Base-by-base conservation (phyloP, 1,140 invertebrate species). In the Lepidostoma basale region DNA sequence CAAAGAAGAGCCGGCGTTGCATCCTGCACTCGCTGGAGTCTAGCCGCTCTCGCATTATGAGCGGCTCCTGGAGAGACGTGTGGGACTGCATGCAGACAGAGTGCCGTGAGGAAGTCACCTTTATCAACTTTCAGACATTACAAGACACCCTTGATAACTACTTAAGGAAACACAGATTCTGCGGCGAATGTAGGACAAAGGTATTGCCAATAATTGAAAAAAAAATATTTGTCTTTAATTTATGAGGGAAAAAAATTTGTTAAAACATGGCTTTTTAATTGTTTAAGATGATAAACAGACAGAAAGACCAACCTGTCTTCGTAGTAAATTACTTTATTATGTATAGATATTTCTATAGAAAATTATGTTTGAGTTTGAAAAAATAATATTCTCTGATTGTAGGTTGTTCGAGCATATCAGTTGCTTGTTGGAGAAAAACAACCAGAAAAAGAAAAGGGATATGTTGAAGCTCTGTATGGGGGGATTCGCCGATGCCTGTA, bases 151-250 rank as follows among this genome's bases (percentile, higher is more conserved):
- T 97, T 3, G 93, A 96, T 74, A 92, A 88, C 67, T 97, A 97
- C 82, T 84, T 97, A 33, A 86, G 90, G 63, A 97, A 97, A 84
- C 94, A 97, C 78, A 89, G 94, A 75, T 97, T 97, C 82, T 97
- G 94, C 77, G 88, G 88, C 1, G 95, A 96, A 78, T 97, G 95
- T 77, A 90, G 94, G 65, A 93, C 93, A 66, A 97, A 96, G 85
- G 94, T 97, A 62, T 62, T 36, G 10, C 14, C 14, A 36, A 6
- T 36, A 36, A 36, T 36, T 5, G 33, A 36, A 6, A 5, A n/a
- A 36, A 36, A 36, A 36, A 12, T 36, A 9, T 36, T 36, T 36
- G 14, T 9, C 14, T 36, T 36, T 36, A 36, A n/a, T n/a, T 36
- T 2, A 6, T 12, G 33, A 36, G 33, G 10, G 1, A 9, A 36